Conservation (phyloP, 2,113 vertebrate genomes). For the Xenus cinereus region DNA sequence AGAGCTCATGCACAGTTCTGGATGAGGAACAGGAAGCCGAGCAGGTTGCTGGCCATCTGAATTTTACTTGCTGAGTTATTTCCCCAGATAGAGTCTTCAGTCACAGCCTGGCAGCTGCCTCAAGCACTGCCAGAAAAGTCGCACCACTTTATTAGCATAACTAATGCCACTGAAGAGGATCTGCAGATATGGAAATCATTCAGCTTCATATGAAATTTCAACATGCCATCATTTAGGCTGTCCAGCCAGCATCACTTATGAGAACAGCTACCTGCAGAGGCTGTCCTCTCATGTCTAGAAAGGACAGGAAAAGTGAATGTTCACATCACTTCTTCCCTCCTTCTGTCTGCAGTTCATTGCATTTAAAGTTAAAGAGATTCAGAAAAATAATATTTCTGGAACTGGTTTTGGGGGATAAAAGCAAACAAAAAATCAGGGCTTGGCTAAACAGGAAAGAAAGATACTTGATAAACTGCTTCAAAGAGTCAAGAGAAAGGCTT, state of each 20-base stretch:
- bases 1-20: not conserved
- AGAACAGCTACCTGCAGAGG: not conserved
- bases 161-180: conserved; percentile 27
- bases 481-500: not conserved
- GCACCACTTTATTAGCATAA: conserved; percentile 58
- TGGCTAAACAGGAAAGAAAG: not conserved
- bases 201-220: conserved; percentile 32
- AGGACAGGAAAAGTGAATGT: not conserved
- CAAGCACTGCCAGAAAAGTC: conserved; percentile 37
- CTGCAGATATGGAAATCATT: conserved; percentile 20
- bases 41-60: conserved; percentile 45
- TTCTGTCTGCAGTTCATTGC: not conserved
- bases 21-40: not conserved
- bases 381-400: not conserved
- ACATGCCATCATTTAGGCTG: not conserved
- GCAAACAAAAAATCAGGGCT: not conserved
- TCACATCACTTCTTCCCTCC: not conserved
- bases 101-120: conserved; percentile 48
- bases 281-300: not conserved
- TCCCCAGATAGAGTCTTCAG: conserved; percentile 52
- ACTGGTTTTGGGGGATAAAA: not conserved
- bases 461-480: not conserved
- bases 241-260: not conserved
- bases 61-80: conserved; percentile 64
- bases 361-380: not conserved